Percentiles rank a stretch among this genome's conserved stretches.
Conservation (phyloP, 2,888 invertebrate genomes). For the Cabera pusaria region DNA sequence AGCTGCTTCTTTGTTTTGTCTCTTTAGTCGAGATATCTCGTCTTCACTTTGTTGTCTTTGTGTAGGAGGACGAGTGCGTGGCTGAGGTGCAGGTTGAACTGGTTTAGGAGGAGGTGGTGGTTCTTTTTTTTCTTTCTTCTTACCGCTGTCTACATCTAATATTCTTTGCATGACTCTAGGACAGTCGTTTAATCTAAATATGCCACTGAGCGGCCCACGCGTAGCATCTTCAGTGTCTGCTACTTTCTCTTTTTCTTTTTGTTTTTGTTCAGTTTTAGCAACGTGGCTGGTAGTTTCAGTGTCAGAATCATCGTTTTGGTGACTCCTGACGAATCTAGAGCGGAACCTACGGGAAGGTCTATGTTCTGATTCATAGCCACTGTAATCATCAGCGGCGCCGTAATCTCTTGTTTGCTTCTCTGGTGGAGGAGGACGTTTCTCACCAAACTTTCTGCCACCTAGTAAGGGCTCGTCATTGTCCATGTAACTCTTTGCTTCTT, state of each 20-base stretch:
- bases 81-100: constrained; percentile 82
- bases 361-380: constrained; percentile 86
- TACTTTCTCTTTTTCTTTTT: constrained; percentile 87
- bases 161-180: constrained; percentile 95
- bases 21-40: constrained; percentile 93
- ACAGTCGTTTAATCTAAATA: constrained; percentile 93
- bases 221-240: constrained; percentile 95
- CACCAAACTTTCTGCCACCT: constrained; percentile 91
- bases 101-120: constrained; percentile 80
- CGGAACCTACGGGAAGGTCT: constrained; percentile 88
- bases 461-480: constrained; percentile 88
- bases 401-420: constrained; percentile 84
- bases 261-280: constrained; percentile 86
- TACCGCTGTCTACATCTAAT: constrained; percentile 89
- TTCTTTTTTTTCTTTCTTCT: constrained; percentile 91
- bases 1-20: constrained; percentile 90
- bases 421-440: constrained; percentile 83
- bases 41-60: constrained; percentile 93
- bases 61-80: constrained; percentile 84
- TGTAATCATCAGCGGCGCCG: constrained; percentile 84
- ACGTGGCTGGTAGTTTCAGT: constrained; percentile 85
- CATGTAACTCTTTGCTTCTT: constrained; percentile 86
- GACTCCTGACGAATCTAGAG: constrained; percentile 86
- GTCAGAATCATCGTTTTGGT: constrained; percentile 90
- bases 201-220: constrained; percentile 93